Percentiles rank a stretch among this genome's conserved stretches.
Conservation (phyloP, 2,113 vertebrate species). For the Forbesichthys papilliferus region DNA sequence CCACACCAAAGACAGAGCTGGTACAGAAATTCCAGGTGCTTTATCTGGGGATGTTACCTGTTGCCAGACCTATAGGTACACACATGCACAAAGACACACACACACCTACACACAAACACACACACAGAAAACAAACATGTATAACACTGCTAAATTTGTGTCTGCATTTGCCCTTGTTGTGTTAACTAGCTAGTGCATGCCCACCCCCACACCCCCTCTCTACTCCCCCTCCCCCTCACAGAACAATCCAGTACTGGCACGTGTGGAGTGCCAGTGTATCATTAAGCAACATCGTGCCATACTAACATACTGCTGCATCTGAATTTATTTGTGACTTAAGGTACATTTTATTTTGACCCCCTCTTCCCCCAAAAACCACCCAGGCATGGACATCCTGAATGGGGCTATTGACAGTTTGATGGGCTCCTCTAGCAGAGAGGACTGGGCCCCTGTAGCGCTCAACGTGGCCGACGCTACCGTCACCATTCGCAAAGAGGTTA, state of each 20-base stretch:
- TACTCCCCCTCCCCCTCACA: no score
- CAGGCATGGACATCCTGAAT: constrained; percentile 97
- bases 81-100: neutral
- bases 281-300: no score
- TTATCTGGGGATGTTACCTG: constrained; percentile 92
- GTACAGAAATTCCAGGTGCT: constrained; percentile 97
- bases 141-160: no score
- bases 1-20: constrained; percentile 98
- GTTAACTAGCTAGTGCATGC: no score
- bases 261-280: no score
- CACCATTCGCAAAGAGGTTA: constrained; percentile 92
- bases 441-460: constrained; percentile 91
- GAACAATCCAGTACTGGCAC: no score
- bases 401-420: constrained; percentile 88
- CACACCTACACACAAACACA: no score
- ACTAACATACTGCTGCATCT: neutral
- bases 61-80: constrained; percentile 88
- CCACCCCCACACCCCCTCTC: no score
- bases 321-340: neutral
- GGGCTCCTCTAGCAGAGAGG: constrained; percentile 82
- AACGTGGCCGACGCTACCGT: constrained; percentile 96
- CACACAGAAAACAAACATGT: neutral
- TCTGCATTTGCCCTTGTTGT: no score
- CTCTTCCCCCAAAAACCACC: neutral
- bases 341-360: constrained; percentile 7